Conservation (phyloP, 2,888 invertebrate genomes). For the Trachelus iudaicus region DNA sequence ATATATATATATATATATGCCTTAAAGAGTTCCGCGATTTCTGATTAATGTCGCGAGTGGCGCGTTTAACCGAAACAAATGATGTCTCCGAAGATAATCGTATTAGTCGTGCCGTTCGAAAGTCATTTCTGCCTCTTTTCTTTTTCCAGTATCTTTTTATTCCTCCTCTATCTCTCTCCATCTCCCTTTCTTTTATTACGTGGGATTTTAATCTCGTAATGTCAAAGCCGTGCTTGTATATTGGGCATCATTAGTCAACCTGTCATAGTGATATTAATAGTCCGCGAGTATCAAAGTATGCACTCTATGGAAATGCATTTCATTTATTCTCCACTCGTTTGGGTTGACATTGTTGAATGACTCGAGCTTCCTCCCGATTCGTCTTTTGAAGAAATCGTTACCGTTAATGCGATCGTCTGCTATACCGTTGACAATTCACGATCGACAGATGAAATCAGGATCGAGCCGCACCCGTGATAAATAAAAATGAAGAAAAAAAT, state of each 20-base stretch:
- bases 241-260: constrained; percentile 63
- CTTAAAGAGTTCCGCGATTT: background rate
- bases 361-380: constrained; percentile 25
- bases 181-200: constrained; percentile 36
- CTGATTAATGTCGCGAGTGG: background rate
- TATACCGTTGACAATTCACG: background rate
- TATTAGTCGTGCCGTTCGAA: constrained; percentile 29
- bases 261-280: constrained; percentile 66
- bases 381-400: constrained; percentile 3
- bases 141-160: background rate
- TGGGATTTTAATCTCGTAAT: constrained; percentile 64
- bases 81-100: constrained; percentile 46
- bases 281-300: constrained; percentile 57
- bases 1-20: no score
- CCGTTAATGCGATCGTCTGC: constrained; percentile 1
- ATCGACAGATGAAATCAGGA: background rate
- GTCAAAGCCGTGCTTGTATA: constrained; percentile 57
- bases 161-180: constrained; percentile 24
- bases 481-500: background rate
- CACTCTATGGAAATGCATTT: constrained; percentile 62
- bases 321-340: constrained; percentile 53
- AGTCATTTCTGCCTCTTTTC: background rate
- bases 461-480: background rate
- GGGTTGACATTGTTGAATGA: constrained; percentile 63
- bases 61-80: constrained; percentile 52